A percentile compares a stretch with the other conserved stretches of the same genome.
Evolutionary conservation across 1,140 invertebrate genomes (phyloP).

Genomic region (Drosophila bocki): DNA sequence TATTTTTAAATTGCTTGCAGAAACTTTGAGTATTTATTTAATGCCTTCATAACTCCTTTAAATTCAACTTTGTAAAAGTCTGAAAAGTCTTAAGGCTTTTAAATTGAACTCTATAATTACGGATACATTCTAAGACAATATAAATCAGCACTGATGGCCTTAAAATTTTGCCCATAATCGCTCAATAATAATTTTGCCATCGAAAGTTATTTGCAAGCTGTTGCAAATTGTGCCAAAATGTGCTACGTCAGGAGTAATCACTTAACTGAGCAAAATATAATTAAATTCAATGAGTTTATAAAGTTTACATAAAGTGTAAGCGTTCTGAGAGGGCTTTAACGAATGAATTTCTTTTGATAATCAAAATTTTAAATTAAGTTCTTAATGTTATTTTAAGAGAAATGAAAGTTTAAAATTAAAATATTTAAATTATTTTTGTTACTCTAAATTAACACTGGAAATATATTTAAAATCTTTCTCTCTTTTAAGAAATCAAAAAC

Average conservation of each 20-base stretch:
- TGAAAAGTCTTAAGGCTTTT: too few relatives aligned
- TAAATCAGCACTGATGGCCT: not conserved
- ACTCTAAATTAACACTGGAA: not conserved
- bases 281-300: slow-evolving; percentile 14
- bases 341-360: not conserved
- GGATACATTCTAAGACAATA: slow-evolving; percentile 3
- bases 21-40: not conserved
- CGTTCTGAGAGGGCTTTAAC: not conserved
- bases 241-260: slow-evolving; percentile 7
- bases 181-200: slow-evolving; percentile 1
- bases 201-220: slow-evolving; percentile 12
- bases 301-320: not conserved
- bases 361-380: not conserved
- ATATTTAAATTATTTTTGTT: too few relatives aligned
- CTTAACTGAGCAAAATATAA: slow-evolving; percentile 11
- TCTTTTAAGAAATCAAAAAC: not conserved
- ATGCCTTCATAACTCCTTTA: not conserved
- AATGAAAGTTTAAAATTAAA: too few relatives aligned
- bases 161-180: not conserved
- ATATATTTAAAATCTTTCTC: not conserved
- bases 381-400: too few relatives aligned
- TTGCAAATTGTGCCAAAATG: slow-evolving; percentile 16
- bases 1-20: not conserved
- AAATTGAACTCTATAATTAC: not conserved
- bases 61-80: not conserved